phyloP scores from a whole-genome alignment of 2,113 vertebrate species.

The Emydocephalus ijimae region DNA sequence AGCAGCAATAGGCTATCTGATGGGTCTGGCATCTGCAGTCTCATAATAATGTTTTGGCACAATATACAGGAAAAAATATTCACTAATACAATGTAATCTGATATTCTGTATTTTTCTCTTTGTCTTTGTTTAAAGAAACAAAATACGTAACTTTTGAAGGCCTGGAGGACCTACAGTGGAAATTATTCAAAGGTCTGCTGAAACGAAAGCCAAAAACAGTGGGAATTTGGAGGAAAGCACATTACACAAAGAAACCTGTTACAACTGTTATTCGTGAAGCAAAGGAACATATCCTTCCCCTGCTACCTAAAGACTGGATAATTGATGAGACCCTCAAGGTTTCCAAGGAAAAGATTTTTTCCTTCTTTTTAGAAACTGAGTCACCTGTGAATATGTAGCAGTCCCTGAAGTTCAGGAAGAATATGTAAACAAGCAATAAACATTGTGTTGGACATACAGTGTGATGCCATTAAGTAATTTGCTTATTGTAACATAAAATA shows the following conservation, averaged over 20 bases:
- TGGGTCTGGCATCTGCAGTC: not conserved
- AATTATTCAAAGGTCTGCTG: conserved; percentile 14
- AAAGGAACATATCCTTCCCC: not conserved
- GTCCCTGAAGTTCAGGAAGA: not conserved
- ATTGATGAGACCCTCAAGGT: conserved; percentile 17
- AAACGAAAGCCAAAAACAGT: not conserved
- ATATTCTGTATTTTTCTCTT: not conserved
- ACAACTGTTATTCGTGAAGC: not conserved
- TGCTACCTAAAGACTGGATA: conserved; percentile 27
- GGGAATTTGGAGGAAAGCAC: not conserved
- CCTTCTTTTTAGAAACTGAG: not conserved
- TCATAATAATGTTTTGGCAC: not conserved
- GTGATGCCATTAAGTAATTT: not conserved
- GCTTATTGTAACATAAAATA: not conserved
- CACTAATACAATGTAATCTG: not conserved
- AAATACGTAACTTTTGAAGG: conserved; percentile 4
- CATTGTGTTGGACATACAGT: not conserved
- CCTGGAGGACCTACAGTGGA: conserved; percentile 26
- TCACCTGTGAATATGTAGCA: not conserved
- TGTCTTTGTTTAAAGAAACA: not conserved
- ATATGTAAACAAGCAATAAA: conserved; percentile 13
- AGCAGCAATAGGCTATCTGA: not conserved
- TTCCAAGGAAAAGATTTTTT: conserved; percentile 4
- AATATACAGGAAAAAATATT: not conserved
- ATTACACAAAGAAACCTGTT: not conserved